phyloP scores from a whole-genome alignment of 2,888 invertebrate genomes.

The Agrotis exclamationis region DNA sequence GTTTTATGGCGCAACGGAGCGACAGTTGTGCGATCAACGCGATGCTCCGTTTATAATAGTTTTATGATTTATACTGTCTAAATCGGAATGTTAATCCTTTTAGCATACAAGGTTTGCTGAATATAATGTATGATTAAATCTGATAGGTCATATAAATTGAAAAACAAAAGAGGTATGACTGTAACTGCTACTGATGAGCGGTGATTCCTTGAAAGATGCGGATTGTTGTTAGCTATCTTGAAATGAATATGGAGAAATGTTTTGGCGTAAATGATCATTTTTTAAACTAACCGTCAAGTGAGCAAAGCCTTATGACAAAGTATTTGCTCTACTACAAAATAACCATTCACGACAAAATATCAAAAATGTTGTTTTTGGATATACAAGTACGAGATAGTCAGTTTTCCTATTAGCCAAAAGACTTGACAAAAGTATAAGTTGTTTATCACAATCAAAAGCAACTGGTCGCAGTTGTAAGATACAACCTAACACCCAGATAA shows the following conservation, averaged over 20 bases:
- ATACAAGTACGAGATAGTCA: neutral
- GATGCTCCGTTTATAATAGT: slow-evolving; percentile 40
- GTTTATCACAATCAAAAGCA: slow-evolving; percentile 6
- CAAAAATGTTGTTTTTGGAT: neutral
- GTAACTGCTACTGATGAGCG: neutral
- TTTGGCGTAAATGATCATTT: too few species aligned
- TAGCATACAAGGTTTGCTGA: slow-evolving; percentile 15
- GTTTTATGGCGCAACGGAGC: slow-evolving; percentile 56
- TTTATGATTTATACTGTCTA: slow-evolving; percentile 48
- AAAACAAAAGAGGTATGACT: neutral
- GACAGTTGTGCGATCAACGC: slow-evolving; percentile 53
- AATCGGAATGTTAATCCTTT: slow-evolving; percentile 51
- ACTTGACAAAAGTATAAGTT: too few species aligned
- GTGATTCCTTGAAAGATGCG: neutral
- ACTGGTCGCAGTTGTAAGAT: slow-evolving; percentile 36
- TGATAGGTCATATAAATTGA: neutral
- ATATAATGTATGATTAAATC: slow-evolving; percentile 1
- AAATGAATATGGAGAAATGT: neutral
- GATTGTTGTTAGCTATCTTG: neutral
- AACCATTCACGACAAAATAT: too few species aligned
- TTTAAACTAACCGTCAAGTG: too few species aligned
- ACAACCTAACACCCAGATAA: slow-evolving; percentile 23
- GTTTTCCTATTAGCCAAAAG: neutral
- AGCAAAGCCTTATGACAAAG: too few species aligned
- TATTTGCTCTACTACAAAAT: too few species aligned